phyloP scores from a whole-genome alignment of 53 echinoderm and acorn worm species.

The Holothuria leucospilota region DNA sequence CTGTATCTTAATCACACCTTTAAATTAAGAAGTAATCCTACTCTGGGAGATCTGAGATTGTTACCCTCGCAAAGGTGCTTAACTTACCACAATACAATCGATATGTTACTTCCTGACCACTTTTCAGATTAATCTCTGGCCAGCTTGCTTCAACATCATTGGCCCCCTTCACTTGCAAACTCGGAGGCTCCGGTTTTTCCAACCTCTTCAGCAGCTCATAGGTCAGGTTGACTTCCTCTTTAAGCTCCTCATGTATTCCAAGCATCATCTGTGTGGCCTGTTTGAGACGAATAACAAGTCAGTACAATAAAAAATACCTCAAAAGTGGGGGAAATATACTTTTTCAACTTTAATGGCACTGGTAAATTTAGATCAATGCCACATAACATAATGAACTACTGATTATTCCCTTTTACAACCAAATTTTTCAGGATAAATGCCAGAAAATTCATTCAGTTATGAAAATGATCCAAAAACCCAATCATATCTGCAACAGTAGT shows the following conservation, averaged over 20 bases:
- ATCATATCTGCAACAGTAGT: too few relatives aligned
- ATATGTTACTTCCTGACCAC: constrained; percentile 79
- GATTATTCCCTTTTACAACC: too few relatives aligned
- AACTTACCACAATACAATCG: constrained; percentile 77
- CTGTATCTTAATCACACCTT: too few relatives aligned
- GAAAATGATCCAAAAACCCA: too few relatives aligned
- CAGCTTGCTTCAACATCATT: constrained; percentile 74
- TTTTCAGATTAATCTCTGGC: constrained; percentile 73
- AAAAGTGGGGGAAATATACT: too few relatives aligned
- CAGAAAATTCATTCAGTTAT: too few relatives aligned
- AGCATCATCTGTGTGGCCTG: constrained; percentile 58
- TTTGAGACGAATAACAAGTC: not conserved
- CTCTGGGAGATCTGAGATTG: not conserved
- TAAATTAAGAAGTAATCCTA: too few relatives aligned
- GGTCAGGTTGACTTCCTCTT: constrained; percentile 90
- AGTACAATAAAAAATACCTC: too few relatives aligned
- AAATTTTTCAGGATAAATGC: too few relatives aligned
- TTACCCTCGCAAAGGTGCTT: not conserved
- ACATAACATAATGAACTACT: too few relatives aligned
- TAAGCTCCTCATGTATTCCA: constrained; percentile 74
- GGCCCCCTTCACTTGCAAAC: constrained; percentile 84
- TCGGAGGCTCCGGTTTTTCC: constrained; percentile 81
- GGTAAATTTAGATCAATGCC: too few relatives aligned
- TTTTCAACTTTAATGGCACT: too few relatives aligned
- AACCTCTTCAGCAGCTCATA: constrained; percentile 83